phyloP scores from a whole-genome alignment of 1,140 invertebrate species.

The Meloidogyne floridensis region DNA sequence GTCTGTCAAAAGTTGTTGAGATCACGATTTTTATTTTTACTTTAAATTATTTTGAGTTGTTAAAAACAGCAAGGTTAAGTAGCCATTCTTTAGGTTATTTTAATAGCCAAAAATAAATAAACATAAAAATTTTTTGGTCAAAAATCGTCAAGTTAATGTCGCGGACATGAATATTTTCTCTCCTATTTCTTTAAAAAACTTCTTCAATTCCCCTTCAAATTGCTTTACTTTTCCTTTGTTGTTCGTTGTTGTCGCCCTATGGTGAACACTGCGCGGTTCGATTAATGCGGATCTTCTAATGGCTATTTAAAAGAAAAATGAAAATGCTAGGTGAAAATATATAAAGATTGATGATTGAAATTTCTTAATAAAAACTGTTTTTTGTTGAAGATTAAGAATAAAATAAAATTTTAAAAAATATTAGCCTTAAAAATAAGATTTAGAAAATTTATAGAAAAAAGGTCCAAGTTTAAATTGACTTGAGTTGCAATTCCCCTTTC shows the following conservation, averaged over 20 bases:
- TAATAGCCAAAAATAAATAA: constrained; percentile 9
- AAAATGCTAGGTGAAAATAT: not conserved
- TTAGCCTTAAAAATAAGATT: not conserved
- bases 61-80: not conserved
- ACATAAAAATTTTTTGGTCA: not conserved
- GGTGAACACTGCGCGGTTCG: not conserved
- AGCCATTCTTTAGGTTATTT: not conserved
- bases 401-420: not conserved
- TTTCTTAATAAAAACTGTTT: not conserved
- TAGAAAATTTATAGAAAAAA: too few relatives aligned
- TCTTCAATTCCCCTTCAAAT: not conserved
- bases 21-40: not conserved
- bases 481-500: too few relatives aligned
- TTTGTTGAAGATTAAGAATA: not conserved
- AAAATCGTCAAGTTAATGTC: not conserved
- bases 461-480: too few relatives aligned
- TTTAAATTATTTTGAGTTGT: not conserved
- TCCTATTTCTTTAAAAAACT: not conserved
- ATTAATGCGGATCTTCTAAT: constrained; percentile 9
- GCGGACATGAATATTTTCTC: not conserved
- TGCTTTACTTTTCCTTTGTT: not conserved
- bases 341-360: not conserved
- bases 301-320: not conserved
- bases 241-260: not conserved
- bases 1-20: not conserved